Evolutionary conservation across 1,140 invertebrate species (phyloP), one percentile per base, ranked within the genome.

Genomic region (Cherax destructor): DNA sequence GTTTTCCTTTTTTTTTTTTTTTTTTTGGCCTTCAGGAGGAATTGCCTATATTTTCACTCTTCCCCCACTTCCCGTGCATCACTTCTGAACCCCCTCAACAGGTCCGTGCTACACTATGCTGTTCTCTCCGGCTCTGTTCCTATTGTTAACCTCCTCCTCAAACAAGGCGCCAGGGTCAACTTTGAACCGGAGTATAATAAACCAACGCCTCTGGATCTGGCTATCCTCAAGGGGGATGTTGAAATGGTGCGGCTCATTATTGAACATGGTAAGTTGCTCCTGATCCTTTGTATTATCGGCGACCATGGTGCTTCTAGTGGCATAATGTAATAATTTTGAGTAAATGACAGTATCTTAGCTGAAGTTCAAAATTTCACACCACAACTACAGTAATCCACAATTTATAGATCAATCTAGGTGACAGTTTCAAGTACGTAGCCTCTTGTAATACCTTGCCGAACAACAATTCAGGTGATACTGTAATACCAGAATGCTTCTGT

Each of bases 91-190:
- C 79, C 61, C 65, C 78, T 80, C 61, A 86, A 81, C 87, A 92
- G 92, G 77, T 97, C 97, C 10, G 97, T 98, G 30, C 95, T 98
- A 92, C 97, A 98, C 94, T 98, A 98, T 94, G 97, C 97, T n/a
- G 97, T 98, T 5, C 95, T 97, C 16, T 97, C 97, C 61, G 97
- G 96, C 87, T 98, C 97, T 94, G 95, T 96, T 76, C 96, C 96
- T 1, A 97, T 97, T 3, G 97, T 98, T 0, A 97, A 97, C 94
- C 94, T 98, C n/a, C 94, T 98, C 24, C 94, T 98, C 21, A 97
- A 97, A 94, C 97, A 97, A 94, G 97, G 97, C 0, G 97, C 97
- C 0, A 95, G 95, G 24, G 95, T 98, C 3, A 96, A 96, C 93
- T 96, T 96, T 93, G 95, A 95, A 18, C 94, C 95, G 3, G 94